phyloP scores from a whole-genome alignment of 2,888 invertebrate genomes.

The Acanthococcus lagerstroemiae region DNA sequence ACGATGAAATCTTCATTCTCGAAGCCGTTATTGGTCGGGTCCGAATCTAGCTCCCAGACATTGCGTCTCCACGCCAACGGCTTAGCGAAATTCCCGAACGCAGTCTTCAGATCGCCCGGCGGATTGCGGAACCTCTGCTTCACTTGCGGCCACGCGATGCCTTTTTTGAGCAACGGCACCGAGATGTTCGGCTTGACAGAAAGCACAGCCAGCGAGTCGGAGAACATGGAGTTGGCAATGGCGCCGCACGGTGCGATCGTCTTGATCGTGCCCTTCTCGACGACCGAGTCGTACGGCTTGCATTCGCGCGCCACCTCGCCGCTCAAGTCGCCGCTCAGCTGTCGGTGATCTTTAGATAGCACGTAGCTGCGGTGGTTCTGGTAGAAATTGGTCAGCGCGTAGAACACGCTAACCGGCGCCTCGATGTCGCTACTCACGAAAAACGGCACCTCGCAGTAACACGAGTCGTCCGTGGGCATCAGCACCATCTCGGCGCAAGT shows the following conservation, averaged over 20 bases:
- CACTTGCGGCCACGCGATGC: constrained; percentile 96
- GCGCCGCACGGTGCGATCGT: constrained; percentile 93
- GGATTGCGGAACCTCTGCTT: constrained; percentile 91
- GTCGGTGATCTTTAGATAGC: constrained; percentile 84
- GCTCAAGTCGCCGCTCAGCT: constrained; percentile 69
- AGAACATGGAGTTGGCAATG: constrained; percentile 95
- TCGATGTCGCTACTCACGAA: constrained; percentile 56
- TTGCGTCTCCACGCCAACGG: constrained; percentile 77
- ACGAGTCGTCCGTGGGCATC: constrained; percentile 44
- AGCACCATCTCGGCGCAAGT: constrained; percentile 59
- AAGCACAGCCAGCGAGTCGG: constrained; percentile 50
- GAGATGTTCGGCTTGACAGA: background rate
- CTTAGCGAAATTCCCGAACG: too few relatives aligned
- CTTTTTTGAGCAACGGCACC: constrained; percentile 63
- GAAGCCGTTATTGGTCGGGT: constrained; percentile 74
- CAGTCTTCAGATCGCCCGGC: too few relatives aligned
- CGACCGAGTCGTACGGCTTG: constrained; percentile 62
- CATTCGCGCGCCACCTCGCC: constrained; percentile 63
- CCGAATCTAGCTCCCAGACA: constrained; percentile 65
- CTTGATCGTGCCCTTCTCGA: constrained; percentile 35
- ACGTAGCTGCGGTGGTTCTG: constrained; percentile 97
- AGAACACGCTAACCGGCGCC: constrained; percentile 70
- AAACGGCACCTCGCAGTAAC: constrained; percentile 58
- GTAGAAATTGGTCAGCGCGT: constrained; percentile 91
- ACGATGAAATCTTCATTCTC: constrained; percentile 97